Base-by-base conservation (phyloP, 2,888 invertebrate genomes). In the Netelia fuscicornis region DNA sequence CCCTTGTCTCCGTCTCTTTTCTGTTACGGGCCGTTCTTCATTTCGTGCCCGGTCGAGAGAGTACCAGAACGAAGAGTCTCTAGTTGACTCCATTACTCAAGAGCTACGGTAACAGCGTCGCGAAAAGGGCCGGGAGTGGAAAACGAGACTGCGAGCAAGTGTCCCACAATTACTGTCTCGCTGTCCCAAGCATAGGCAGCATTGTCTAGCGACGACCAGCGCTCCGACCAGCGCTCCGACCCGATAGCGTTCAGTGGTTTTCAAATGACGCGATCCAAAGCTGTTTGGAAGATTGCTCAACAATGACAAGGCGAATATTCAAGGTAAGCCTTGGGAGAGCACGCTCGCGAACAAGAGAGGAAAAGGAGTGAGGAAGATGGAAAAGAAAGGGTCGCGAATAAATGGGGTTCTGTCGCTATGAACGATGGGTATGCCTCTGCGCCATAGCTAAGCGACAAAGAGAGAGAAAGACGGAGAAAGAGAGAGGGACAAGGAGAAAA, bases 291-390 rank as follows among this genome's bases (percentile, higher is more conserved):
- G 74, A 85, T 81, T 84, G 86, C 87, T 86, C 86, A 74, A 87
- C 84, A 85, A 89, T 90, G 88, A 90, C 88, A 81, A 81, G 42
- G 85, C 83, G 82, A 81, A 84, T 89, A 86, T 77, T 68, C 54
- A 68, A 68, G 67, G 54, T 77, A 71, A 74, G 62, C 44, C 48
- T 54, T 77, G 42, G 25, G 30, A 6, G 77, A 76, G 23, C 74
- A 20, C 52, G 56, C 54, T 54, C 37, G 10, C 70, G 52, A 67
- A 72, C 64, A 37, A 68, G 62, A 56, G 60, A 65, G 54, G 42
- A 71, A 70, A 70, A 44, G 13, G 54, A 54, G n/a, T 17, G 54
- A 48, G 62, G 52, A 11, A 60, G 48, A 58, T 23, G 44, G 75
- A 20, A 37, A 58, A 54, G 30, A 70, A 65, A 75, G 25, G 30